These are phyloP conservation scores for Lysandra bellargus DNA, from an alignment of 2,888 invertebrate genomes.

Conservation along the genomic window DNA sequence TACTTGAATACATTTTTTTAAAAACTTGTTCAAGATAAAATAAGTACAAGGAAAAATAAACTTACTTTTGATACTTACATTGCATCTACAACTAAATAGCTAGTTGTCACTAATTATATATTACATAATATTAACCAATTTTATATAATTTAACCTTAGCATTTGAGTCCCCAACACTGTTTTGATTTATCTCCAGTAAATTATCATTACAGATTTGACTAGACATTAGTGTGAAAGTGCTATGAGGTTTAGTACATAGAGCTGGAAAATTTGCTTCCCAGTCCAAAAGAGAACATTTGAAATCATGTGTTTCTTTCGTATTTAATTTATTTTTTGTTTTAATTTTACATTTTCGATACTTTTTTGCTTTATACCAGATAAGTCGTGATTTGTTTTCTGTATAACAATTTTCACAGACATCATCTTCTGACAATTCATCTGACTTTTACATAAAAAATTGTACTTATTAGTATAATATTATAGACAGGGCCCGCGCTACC, in stretches of 20 bases:
- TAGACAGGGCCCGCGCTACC: too few species aligned
- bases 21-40: neutral
- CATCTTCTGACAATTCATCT: conserved; percentile 70
- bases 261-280: conserved; percentile 75
- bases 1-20: neutral
- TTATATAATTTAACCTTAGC: conserved; percentile 54
- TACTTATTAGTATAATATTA: neutral
- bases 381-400: conserved; percentile 36
- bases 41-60: neutral
- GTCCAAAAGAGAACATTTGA: conserved; percentile 63
- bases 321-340: conserved; percentile 41
- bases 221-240: conserved; percentile 68
- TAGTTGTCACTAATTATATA: neutral
- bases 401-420: conserved; percentile 55
- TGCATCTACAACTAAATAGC: neutral
- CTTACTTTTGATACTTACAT: neutral
- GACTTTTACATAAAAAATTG: conserved; percentile 52
- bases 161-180: conserved; percentile 69
- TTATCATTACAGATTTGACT: conserved; percentile 64
- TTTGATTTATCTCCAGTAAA: conserved; percentile 59
- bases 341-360: conserved; percentile 68
- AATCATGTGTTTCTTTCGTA: conserved; percentile 63
- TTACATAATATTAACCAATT: conserved; percentile 25
- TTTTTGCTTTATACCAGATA: conserved; percentile 68
- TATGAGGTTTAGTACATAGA: conserved; percentile 68